phyloP scores from a whole-genome alignment of 2,888 invertebrate genomes.

The Siphonodentalium dalli region DNA sequence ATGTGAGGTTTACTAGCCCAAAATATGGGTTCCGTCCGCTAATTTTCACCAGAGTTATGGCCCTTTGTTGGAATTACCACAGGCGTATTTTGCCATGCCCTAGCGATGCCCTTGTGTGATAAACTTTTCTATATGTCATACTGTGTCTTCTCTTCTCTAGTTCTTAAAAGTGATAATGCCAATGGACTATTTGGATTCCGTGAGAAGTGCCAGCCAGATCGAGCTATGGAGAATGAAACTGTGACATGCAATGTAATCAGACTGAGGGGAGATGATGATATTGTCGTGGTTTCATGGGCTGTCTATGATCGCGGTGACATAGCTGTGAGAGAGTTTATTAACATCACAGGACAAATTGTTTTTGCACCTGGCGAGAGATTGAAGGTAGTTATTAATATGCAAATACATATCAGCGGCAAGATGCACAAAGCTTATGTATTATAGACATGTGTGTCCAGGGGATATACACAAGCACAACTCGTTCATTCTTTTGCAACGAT shows the following conservation, averaged over 20 bases:
- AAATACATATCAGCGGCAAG: too few species aligned
- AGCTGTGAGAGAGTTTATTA: constrained; percentile 46
- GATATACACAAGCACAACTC: too few species aligned
- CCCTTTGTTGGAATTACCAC: too few species aligned
- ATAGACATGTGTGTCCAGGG: too few species aligned
- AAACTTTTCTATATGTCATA: neutral
- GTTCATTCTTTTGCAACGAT: too few species aligned
- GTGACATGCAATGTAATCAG: constrained; percentile 50
- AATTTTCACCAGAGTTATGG: too few species aligned
- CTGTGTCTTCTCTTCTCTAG: constrained; percentile 34
- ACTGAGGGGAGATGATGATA: constrained; percentile 52
- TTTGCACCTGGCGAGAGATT: constrained; percentile 54
- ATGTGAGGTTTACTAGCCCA: too few species aligned
- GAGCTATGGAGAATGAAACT: constrained; percentile 33
- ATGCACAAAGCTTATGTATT: too few species aligned
- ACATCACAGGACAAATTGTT: constrained; percentile 44
- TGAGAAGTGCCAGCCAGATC: constrained; percentile 44
- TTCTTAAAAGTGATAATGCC: constrained; percentile 64
- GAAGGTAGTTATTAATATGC: constrained; percentile 45
- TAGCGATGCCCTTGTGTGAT: too few species aligned
- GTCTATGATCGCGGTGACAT: constrained; percentile 34
- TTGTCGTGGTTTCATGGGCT: constrained; percentile 53
- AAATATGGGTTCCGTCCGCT: too few species aligned
- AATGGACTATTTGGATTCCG: constrained; percentile 61
- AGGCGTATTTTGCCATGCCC: too few species aligned